Evolutionary conservation across 2,113 vertebrate species (phyloP), one percentile per base, ranked within the genome.

Genomic region (Regulus satrapa): DNA sequence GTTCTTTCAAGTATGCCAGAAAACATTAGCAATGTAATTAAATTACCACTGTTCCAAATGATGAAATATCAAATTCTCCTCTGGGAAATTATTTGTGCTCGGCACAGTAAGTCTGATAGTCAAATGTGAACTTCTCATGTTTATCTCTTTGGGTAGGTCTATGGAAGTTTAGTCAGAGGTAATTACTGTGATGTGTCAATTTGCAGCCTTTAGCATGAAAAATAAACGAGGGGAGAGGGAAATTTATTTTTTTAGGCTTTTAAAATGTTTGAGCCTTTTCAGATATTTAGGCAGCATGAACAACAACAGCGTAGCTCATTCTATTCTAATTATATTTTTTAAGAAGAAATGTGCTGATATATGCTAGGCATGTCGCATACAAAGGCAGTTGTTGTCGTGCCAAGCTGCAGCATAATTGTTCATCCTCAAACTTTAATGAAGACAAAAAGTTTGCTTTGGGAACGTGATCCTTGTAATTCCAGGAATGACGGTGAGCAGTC

Each of bases 11-110:
- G 94, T 96, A 89, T 81, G 74, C 96, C 94, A 97, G 96, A 97
- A 98, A 97, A 97, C 97, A 96, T 98, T 97, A 97, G 95, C 91
- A 93, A 95, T 91, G 72, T 97, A 96, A 98, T 98, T 98, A 97
- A 98, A 97, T 98, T 97, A 96, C 96, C 95, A 46, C 86, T 94
- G 94, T 96, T 97, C 95, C 96, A 96, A 95, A 79, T 85, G 94
- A 97, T 96, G 92, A 97, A 97, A 96, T 96, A 94, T 94, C 95
- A 95, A 40, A 94, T 91, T 96, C 97, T 97, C 96, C 97, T 93
- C 48, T 87, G 97, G 97, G 97, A 98, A 97, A 97, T 97, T 94
- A 95, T 96, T 97, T 96, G 93, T 94, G 73, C 76, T 95, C 71
- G 26, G 91, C 95, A 71, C 96, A 92, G 62, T 88, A 88, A 67